These are phyloP conservation scores for Centrocercus urophasianus DNA, from an alignment of 2,113 vertebrate genomes.

Conservation along the genomic window DNA sequence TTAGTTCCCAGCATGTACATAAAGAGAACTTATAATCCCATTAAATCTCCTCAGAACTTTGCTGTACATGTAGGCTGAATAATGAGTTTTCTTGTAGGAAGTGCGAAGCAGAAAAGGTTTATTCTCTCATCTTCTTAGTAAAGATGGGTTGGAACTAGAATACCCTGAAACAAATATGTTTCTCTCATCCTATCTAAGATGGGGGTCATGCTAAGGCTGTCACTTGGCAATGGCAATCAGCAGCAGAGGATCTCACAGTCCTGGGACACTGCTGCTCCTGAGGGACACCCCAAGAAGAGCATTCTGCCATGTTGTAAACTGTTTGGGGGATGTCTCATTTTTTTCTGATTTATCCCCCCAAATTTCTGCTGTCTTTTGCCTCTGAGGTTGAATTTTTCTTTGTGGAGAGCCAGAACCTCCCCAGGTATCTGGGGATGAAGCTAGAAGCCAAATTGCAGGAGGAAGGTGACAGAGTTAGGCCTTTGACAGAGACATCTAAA, in stretches of 20 bases:
- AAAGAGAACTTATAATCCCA: slow-evolving; percentile 57
- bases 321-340: not conserved
- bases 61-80: slow-evolving; percentile 48
- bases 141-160: slow-evolving; percentile 38
- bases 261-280: not conserved
- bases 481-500: not conserved
- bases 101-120: slow-evolving; percentile 53
- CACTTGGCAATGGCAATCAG: not conserved
- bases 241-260: not conserved
- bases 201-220: rapidly evolving
- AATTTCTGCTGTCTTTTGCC: not conserved
- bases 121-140: slow-evolving; percentile 42
- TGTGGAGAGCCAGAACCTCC: not conserved
- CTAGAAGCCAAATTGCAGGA: not conserved
- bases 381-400: not conserved
- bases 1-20: slow-evolving; percentile 57
- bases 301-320: not conserved
- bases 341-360: not conserved
- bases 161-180: not conserved
- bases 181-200: too few species aligned
- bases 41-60: slow-evolving; percentile 66
- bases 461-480: not conserved
- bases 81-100: slow-evolving; percentile 26
- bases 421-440: not conserved
- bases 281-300: not conserved